Conservation (phyloP, 2,113 vertebrate species). For the Phocoena sinus region DNA sequence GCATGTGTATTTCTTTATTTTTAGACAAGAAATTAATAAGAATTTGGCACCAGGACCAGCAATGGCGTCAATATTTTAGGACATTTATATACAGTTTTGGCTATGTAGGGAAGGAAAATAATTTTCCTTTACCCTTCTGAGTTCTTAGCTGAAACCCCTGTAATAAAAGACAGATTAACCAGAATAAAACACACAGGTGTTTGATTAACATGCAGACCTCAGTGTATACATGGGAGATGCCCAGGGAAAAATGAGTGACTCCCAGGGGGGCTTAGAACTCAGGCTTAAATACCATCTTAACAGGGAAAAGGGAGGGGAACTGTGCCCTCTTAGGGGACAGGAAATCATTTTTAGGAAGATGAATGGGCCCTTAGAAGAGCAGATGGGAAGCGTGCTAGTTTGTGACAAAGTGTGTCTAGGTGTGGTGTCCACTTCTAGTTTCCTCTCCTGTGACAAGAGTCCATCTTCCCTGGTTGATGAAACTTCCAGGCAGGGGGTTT, state of each 20-base stretch:
- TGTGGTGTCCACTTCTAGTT: background rate
- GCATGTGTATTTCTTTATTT: background rate
- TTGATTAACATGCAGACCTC: background rate
- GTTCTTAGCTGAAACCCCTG: background rate
- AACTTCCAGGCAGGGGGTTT: background rate
- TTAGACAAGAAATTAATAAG: conserved; percentile 38
- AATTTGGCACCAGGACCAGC: conserved; percentile 29
- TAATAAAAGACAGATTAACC: background rate
- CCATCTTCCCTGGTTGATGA: background rate
- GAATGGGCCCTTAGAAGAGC: background rate
- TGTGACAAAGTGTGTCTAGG: background rate
- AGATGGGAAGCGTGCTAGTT: background rate
- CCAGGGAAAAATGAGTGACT: background rate
- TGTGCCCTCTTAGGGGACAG: background rate
- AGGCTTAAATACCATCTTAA: background rate
- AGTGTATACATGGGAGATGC: background rate
- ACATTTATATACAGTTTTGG: background rate
- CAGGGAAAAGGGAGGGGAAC: background rate
- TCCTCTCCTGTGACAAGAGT: background rate
- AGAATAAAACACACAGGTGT: background rate
- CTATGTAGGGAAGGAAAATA: background rate
- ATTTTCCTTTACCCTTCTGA: background rate
- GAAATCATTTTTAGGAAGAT: background rate
- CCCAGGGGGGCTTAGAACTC: background rate
- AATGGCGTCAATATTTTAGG: conserved; percentile 18